A percentile compares a stretch with the other conserved stretches of the same genome.
These are phyloP conservation scores for Cyclargus thomasi DNA, from an alignment of 1,140 invertebrate genomes.

Conservation along the genomic window DNA sequence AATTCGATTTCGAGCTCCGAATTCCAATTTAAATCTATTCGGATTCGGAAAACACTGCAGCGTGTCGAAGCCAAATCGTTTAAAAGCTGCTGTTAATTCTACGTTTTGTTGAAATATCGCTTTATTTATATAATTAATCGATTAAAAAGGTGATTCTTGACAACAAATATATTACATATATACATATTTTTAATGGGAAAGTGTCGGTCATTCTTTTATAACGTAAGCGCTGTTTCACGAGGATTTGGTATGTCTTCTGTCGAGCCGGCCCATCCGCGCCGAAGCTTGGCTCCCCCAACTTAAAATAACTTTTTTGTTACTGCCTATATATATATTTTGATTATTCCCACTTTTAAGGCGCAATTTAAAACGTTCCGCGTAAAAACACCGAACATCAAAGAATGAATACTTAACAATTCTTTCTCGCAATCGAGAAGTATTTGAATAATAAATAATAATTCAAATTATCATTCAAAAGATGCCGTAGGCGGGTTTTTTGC, in stretches of 20 bases:
- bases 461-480: neutral
- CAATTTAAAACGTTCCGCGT: neutral
- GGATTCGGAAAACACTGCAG: conserved; percentile 2
- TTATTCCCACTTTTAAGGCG: too few species aligned
- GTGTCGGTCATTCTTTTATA: too few species aligned
- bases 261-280: too few species aligned
- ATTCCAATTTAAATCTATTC: conserved; percentile 15
- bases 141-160: too few species aligned
- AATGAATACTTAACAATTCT: neutral
- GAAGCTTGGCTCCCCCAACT: too few species aligned
- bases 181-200: too few species aligned
- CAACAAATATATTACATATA: too few species aligned
- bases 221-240: too few species aligned
- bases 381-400: neutral
- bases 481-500: neutral
- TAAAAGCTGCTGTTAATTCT: neutral
- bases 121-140: too few species aligned
- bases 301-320: too few species aligned
- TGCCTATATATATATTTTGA: too few species aligned
- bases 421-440: neutral
- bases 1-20: neutral
- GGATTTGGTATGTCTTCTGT: too few species aligned
- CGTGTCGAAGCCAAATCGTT: neutral
- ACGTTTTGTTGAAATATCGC: neutral
- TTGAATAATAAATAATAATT: conserved; percentile 1